phyloP scores from a whole-genome alignment of 2,888 invertebrate species.

The Drosophila parthenogenetica region DNA sequence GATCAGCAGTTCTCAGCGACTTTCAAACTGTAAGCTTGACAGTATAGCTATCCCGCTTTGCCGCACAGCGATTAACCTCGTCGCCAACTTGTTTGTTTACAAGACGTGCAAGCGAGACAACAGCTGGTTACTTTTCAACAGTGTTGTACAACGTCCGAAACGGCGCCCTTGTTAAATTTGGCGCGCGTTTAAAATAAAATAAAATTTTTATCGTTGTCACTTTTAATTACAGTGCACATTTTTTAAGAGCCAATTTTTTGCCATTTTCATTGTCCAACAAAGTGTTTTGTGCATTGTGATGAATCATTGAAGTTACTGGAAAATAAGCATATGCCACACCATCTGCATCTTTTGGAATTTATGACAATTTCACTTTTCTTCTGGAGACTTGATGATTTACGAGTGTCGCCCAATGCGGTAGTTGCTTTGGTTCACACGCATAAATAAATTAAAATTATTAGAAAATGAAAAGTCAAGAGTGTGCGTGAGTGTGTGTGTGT shows the following conservation, averaged over 20 bases:
- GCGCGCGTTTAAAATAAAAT: slow-evolving; percentile 29
- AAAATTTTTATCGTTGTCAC: not conserved
- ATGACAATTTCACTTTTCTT: slow-evolving; percentile 20
- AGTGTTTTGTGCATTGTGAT: slow-evolving; percentile 2
- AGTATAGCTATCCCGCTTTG: slow-evolving; percentile 9
- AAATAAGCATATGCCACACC: slow-evolving; percentile 13
- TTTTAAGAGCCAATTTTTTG: not conserved
- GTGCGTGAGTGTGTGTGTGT: slow-evolving; percentile 3
- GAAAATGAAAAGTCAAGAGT: slow-evolving; percentile 28
- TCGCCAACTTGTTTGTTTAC: fast-evolving
- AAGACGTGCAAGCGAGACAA: slow-evolving; percentile 19
- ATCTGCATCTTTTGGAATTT: slow-evolving; percentile 33
- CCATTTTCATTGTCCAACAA: slow-evolving; percentile 6
- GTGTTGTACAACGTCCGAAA: slow-evolving; percentile 21
- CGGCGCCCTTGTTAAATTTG: not conserved
- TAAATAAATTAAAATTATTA: slow-evolving; percentile 65
- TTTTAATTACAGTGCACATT: slow-evolving; percentile 5
- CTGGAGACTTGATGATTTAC: slow-evolving; percentile 50
- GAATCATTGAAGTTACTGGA: slow-evolving; percentile 2
- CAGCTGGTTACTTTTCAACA: not conserved
- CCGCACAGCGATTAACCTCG: fast-evolving
- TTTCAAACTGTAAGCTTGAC: slow-evolving; percentile 39
- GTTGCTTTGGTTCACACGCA: slow-evolving; percentile 67
- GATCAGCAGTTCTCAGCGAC: not conserved
- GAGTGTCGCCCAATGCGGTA: slow-evolving; percentile 35